Evolutionary conservation across 2,113 vertebrate genomes (phyloP), one percentile per base, ranked within the genome.

Genomic region (Phycodurus eques): DNA sequence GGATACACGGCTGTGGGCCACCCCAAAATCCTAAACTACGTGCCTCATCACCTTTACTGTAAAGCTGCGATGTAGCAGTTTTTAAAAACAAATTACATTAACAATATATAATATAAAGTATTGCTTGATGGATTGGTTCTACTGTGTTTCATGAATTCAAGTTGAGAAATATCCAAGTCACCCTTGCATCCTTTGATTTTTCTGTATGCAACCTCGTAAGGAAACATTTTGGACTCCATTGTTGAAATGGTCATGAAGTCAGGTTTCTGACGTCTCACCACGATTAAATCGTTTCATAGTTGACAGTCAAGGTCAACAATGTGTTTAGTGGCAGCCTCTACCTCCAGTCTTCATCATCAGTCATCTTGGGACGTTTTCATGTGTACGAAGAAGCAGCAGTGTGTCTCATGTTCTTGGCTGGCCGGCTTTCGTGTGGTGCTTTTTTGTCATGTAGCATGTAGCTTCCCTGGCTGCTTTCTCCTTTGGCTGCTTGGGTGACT

Each of bases 251-350:
- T 4, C 7, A 49, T 14, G 15, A 49, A 49, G 9, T 49, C 15
- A 13, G 9, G 13, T 49, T 49, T 49, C 47, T 13, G 15, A 49
- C 47, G 9, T 49, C 15, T 49, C 15, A 15, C 12, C 47, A 49
- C 47, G 15, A 49, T 15, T 49, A 49, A 49, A 15, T 8, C 3
- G 47, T 4, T 53, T 17, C 17, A 53, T 53, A 19, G 13, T n/a
- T 39, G 35, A 39, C 35, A 39, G 35, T 39, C 35, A 39, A 39
- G 35, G 17, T 39, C 51, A 64, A 39, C 49, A 57, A 63, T 49
- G 63, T 39, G 13, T 73, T 77, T 17, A 61, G 79, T 83, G 82
- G 78, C 84, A 81, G 79, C 87, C 76, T 88, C 80, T 75, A 71
- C 61, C 62, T 51, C 8, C 11, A 47, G 62, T 63, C 72, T 74